Conservation (phyloP, 2,113 vertebrate species). For the Myocastor coypus region DNA sequence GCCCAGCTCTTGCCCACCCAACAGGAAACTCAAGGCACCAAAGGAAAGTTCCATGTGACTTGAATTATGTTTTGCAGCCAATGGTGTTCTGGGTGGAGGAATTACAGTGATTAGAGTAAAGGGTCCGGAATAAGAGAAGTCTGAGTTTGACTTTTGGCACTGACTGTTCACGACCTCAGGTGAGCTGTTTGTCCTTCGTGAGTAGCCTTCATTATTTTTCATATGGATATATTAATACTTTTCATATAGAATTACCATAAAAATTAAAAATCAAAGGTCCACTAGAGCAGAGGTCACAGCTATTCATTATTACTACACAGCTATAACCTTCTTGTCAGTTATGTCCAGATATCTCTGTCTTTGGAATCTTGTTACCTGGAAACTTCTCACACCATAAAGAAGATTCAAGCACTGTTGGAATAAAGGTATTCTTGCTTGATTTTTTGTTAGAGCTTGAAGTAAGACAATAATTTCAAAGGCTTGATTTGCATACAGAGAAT, state of each 20-base stretch:
- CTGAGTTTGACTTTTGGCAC: background rate
- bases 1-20: background rate
- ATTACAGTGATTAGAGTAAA: background rate
- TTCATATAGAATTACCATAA: background rate
- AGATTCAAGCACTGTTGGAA: background rate
- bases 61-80: background rate
- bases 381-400: background rate
- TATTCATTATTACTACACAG: constrained; percentile 19
- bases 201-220: constrained; percentile 6
- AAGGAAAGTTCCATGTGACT: background rate
- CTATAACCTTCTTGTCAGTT: background rate
- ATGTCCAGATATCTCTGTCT: constrained; percentile 31
- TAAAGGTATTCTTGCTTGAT: background rate
- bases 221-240: background rate
- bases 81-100: background rate
- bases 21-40: background rate
- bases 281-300: background rate
- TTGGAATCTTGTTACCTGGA: background rate
- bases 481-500: background rate
- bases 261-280: constrained; percentile 11
- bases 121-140: background rate
- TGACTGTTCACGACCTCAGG: background rate
- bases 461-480: background rate
- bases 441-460: background rate
- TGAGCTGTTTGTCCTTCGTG: background rate